Evolutionary conservation across 2,888 invertebrate species (phyloP), one percentile per base, ranked within the genome.

Genomic region (Eupithecia centaureata): DNA sequence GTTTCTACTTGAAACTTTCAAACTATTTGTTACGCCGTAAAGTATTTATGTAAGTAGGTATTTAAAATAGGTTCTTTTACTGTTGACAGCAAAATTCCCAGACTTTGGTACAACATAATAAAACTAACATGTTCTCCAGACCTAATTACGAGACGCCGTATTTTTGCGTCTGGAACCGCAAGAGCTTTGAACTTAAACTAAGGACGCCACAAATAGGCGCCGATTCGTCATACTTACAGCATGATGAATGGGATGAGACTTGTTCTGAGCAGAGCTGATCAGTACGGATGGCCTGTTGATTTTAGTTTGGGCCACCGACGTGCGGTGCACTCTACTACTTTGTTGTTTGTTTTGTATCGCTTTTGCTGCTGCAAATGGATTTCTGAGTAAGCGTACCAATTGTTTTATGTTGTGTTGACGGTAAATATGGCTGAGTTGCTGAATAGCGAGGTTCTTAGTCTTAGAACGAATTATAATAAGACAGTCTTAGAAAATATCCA

Each of bases 191-290:
- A 68, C 68, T 27, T 59, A 27, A 58, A 57, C 62, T 32, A 54
- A 61, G 61, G 65, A 61, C 58, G 57, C 67, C 63, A 61, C 61
- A 72, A 72, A 72, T 72, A 72, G 61, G 38, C 42, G 38, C 30
- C 51, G 60, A 72, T 72, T 68, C 72, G 72, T 72, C 72, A 72
- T 70, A 70, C 70, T 72, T 70, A 68, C 58, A 38, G 54, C 68
- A 59, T 68, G 68, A 68, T 68, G 68, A 59, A 68, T 68, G 63
- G 47, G 63, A 61, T 57, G 61, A 52, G 60, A 15, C 22, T 30
- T 60, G 59, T 56, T 57, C 58, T 52, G 64, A 61, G 57, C 30
- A 28, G 32, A n/a, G 18, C 30, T 35, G 32, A 57, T 33, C 60
- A 51, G 57, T 67, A 22, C 32, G 32, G 38, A 61, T 68, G 64